Base-by-base conservation (phyloP, 2,888 invertebrate species). In the Pseudococcus jackbeardsleyi region DNA sequence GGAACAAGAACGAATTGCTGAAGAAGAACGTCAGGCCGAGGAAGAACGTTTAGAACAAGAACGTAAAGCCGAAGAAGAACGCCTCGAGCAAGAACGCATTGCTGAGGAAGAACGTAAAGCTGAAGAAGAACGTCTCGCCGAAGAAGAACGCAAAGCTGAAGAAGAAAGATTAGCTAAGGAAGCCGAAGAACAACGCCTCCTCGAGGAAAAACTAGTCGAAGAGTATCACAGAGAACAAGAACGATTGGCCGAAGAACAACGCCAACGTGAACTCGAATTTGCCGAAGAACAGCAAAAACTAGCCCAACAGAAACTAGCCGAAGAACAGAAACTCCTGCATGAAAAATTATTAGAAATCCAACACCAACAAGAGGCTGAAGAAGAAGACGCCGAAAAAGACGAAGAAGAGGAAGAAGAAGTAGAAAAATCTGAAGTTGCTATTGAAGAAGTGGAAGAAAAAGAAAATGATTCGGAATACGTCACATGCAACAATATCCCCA, bases 181-280 rank as follows among this genome's bases (percentile, higher is more conserved):
- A 59, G 84, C 82, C 39, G 88, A 88, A 85, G 77, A 85, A 39
- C 88, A 88, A 39, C 59, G 77, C 48, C 72, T 68, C 22, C 50
- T 88, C 11, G 88, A 88, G 42, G 88, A 88, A 22, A 59, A 85
- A 42, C n/a, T 88, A 50, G 54, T 85, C 77, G 85, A 88, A 50
- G 88, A 88, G 48, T 88, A 88, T 46, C 88, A 72, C 39, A 64
- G 77, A 64, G 88, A 88, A 50, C 88, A 88, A 50, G 88, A 88
- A 50, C 9, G 68, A 33, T 17, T 46, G 42, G 22, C 39, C n/a
- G 86, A 86, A 64, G 64, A 86, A 22, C 48, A 88, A 88, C 68
- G 85, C 19, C 15, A 77, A 33, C 85, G 85, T 19, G 85, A 88
- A 72, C 64, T 46, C 39, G 39, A 85, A 59, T 72, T 46, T n/a